A percentile compares a stretch with the other conserved stretches of the same genome.
Conservation (phyloP, 2,113 vertebrate species). For the Platysteira castanea region DNA sequence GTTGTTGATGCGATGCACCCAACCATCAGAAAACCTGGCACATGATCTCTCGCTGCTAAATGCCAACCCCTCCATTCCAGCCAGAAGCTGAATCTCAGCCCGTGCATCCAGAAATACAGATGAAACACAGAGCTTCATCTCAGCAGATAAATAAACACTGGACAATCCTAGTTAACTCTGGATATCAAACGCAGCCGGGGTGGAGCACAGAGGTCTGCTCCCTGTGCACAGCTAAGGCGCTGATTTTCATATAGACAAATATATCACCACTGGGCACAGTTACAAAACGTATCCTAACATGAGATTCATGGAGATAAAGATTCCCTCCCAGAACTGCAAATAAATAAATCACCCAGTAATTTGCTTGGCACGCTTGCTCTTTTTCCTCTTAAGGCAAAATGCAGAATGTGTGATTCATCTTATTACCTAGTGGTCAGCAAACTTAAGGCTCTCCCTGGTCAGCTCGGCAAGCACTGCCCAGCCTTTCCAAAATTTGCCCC, state of each 20-base stretch:
- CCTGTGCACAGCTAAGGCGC: not conserved
- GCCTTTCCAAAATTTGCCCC: not conserved
- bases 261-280: not conserved
- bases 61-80: not conserved
- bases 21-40: slow-evolving; percentile 41
- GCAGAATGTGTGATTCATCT: not conserved
- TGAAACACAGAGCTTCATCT: not conserved
- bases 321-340: not conserved
- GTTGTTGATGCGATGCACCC: not conserved
- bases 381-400: not conserved
- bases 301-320: slow-evolving; percentile 1
- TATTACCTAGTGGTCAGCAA: not conserved
- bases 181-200: not conserved
- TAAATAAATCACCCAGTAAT: not conserved
- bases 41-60: not conserved
- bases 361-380: not conserved
- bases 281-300: not conserved
- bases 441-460: not conserved
- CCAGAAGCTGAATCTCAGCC: not conserved
- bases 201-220: not conserved
- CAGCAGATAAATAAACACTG: not conserved
- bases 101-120: not conserved
- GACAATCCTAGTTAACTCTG: not conserved
- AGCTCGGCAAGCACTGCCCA: not conserved
- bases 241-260: not conserved